Evolutionary conservation across 2,797 vertebrate species (phyloP), one percentile per base, ranked within the genome.

Genomic region (Sebastes alutus): DNA sequence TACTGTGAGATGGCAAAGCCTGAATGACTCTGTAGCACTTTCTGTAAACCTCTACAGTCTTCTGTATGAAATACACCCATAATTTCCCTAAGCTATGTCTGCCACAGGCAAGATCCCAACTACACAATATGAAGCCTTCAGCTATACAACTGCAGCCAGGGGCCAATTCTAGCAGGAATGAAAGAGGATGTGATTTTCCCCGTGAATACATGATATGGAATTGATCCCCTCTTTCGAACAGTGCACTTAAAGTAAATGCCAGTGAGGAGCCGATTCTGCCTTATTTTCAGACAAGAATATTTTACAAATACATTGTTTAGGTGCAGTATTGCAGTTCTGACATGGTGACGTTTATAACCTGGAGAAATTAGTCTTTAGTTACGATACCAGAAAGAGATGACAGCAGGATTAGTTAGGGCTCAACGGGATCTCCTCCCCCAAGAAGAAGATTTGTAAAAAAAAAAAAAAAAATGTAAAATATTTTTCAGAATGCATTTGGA

Each of bases 91-190:
- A 42, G 59, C 77, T 62, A 10, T 11, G 27, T 64, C 71, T 52
- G 84, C 87, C 71, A 75, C 29, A 55, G 77, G 82, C 87, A 72
- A 63, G 25, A 69, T 32, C 63, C 52, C 64, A 11, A 16, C 78
- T 69, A 27, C 72, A 65, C 80, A 63, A 69, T 76, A 27, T 58
- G 38, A 74, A 84, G 85, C 87, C 84, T 70, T 72, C 60, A 88
- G 82, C 79, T 7, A 9, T 72, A 72, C 75, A 64, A 32, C 72
- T 52, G 72, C 77, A 81, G 83, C 85, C 72, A 76, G 75, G 52
- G 78, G 82, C 58, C 77, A 78, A 79, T 73, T 80, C 60, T 2
- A 67, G 64, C 55, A 42, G 59, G 22, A 30, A 49, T 66, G 42
- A 73, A 73, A 87, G 66, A 77, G 72, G 74, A 83, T 54, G 67